Evolutionary conservation across 2,113 vertebrate species (phyloP).

Genomic region (Muntiacus reevesi): DNA sequence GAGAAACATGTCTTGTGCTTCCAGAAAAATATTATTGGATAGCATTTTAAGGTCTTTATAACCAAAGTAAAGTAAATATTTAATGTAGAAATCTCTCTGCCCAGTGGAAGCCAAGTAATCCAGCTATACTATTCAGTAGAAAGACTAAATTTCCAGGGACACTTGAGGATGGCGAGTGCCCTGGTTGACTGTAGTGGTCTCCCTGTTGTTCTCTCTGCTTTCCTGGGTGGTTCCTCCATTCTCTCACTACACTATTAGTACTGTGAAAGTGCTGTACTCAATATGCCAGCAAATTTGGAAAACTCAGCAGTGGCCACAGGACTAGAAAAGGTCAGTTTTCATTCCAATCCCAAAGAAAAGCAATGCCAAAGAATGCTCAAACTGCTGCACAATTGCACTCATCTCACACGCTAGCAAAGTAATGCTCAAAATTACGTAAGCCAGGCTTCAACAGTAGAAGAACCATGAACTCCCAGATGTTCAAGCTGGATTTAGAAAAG

Average conservation of each 20-base stretch:
- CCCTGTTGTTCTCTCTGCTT: background rate
- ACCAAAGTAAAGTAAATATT: constrained; percentile 22
- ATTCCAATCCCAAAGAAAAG: background rate
- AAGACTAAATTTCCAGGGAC: background rate
- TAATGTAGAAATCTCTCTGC: background rate
- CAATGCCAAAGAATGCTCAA: background rate
- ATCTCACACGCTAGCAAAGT: background rate
- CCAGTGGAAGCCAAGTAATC: background rate
- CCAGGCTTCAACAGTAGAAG: background rate
- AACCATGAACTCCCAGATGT: background rate
- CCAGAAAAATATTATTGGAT: background rate
- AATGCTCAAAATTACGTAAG: background rate
- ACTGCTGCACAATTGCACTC: background rate
- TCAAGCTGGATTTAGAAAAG: background rate
- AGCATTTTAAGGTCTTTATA: background rate
- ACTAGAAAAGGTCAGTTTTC: background rate
- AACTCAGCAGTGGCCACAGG: background rate
- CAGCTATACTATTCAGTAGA: background rate
- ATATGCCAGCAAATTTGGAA: background rate
- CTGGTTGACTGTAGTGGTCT: background rate
- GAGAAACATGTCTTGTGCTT: background rate
- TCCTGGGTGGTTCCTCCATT: background rate
- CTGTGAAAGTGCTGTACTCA: background rate
- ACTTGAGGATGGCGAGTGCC: background rate
- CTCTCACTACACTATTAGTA: background rate